Evolutionary conservation across 2,888 invertebrate genomes (phyloP).

Genomic region (Nomada ferruginata): DNA sequence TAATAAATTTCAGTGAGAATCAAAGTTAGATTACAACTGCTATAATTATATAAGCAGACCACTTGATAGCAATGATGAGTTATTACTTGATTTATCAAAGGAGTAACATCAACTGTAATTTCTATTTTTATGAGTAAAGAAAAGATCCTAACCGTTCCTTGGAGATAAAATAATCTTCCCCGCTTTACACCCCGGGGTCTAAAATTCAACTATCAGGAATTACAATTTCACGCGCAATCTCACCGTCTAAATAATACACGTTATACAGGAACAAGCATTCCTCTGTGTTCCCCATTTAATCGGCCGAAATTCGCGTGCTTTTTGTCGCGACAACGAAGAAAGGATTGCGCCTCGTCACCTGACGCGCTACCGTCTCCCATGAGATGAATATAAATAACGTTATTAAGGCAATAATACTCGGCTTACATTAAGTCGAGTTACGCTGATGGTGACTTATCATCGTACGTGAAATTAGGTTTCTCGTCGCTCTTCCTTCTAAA

Average conservation of each 20-base stretch:
- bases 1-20: no score
- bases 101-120: no score
- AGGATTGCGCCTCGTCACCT: constrained; percentile 21
- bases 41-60: no score
- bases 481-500: background rate
- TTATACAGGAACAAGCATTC: background rate
- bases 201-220: constrained; percentile 8
- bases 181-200: background rate
- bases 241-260: background rate
- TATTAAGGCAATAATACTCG: constrained; percentile 64
- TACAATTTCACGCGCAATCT: background rate
- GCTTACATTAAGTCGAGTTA: constrained; percentile 45
- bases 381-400: constrained; percentile 71
- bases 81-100: no score
- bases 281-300: constrained; percentile 4
- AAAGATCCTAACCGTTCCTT: background rate
- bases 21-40: no score
- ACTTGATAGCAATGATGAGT: no score
- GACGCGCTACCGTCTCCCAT: constrained; percentile 34
- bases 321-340: constrained; percentile 50
- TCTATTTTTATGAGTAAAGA: background rate
- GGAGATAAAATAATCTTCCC: background rate
- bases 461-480: constrained; percentile 49
- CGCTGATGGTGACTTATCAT: constrained; percentile 33
- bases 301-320: constrained; percentile 46